phyloP scores from a whole-genome alignment of 2,797 vertebrate genomes.

The Scyliorhinus canicula region DNA sequence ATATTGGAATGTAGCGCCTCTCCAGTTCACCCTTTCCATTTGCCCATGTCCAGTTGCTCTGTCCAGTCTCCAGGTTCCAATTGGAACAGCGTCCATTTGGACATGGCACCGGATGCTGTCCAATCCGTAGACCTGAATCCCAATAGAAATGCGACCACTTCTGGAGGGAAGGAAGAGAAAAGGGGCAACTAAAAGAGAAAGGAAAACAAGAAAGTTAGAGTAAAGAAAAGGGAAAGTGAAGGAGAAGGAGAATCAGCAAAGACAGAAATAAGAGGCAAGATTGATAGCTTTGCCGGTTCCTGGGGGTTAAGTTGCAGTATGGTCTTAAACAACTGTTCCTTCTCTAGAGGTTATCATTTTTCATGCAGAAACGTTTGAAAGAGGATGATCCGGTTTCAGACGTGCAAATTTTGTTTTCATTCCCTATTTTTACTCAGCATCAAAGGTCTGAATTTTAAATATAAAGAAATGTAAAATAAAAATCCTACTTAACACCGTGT shows the following conservation, averaged over 20 bases:
- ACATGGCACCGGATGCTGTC: neutral
- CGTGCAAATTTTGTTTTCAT: conserved; percentile 26
- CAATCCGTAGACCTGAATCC: neutral
- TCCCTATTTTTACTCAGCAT: conserved; percentile 34
- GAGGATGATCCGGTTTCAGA: conserved; percentile 4
- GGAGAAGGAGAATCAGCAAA: no score
- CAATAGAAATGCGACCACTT: neutral
- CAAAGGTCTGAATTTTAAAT: conserved; percentile 34
- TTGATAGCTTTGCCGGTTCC: neutral
- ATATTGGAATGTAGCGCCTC: neutral
- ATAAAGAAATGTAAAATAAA: neutral
- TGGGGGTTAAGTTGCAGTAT: neutral
- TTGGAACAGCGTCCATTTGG: neutral
- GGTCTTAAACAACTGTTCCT: neutral
- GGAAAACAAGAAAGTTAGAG: neutral
- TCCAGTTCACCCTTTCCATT: neutral
- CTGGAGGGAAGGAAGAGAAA: neutral
- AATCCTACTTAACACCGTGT: conserved; percentile 19
- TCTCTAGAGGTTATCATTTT: conserved; percentile 15
- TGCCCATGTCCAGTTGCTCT: no score
- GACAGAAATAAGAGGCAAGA: neutral
- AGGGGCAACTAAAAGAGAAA: neutral
- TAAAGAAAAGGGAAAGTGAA: neutral
- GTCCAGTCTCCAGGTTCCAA: neutral
- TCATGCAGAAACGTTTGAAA: neutral